Conservation (phyloP, 2,797 vertebrate genomes). For the Arrhamphus sclerolepis region DNA sequence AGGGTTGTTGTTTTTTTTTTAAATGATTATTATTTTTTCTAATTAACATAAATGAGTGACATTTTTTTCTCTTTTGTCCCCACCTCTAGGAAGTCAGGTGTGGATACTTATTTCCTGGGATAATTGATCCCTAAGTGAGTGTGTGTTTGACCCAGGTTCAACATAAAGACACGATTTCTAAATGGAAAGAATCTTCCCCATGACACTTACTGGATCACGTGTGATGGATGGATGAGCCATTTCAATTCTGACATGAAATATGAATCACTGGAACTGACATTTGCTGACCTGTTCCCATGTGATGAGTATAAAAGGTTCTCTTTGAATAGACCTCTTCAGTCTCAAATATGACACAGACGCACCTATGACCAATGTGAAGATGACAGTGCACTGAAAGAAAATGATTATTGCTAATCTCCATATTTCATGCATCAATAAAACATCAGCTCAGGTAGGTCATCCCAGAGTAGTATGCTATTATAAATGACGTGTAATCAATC, state of each 20-base stretch:
- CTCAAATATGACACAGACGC: slow-evolving; percentile 75
- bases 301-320: slow-evolving; percentile 71
- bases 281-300: slow-evolving; percentile 78
- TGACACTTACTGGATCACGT: slow-evolving; percentile 30
- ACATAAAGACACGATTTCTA: slow-evolving; percentile 4
- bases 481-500: slow-evolving; percentile 61
- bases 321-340: slow-evolving; percentile 67
- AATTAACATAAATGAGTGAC: slow-evolving; percentile 72
- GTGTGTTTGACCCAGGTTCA: slow-evolving; percentile 30
- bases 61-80: slow-evolving; percentile 41
- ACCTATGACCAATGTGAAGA: slow-evolving; percentile 67
- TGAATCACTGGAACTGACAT: slow-evolving; percentile 71
- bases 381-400: slow-evolving; percentile 64
- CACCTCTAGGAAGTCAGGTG: slow-evolving; percentile 61
- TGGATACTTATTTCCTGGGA: slow-evolving; percentile 55
- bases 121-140: slow-evolving; percentile 30
- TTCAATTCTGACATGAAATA: slow-evolving; percentile 71
- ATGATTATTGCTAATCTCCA: slow-evolving; percentile 74
- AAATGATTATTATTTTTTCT: too few species aligned
- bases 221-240: slow-evolving; percentile 71
- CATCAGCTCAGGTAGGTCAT: slow-evolving; percentile 72
- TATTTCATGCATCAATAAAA: slow-evolving; percentile 79
- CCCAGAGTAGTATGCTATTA: slow-evolving; percentile 59
- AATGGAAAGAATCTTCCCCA: slow-evolving; percentile 19
- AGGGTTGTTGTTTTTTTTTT: slow-evolving; percentile 50